Percentiles rank a stretch among this genome's conserved stretches.
These are phyloP conservation scores for Alcis repandata DNA, from an alignment of 2,888 invertebrate species.

Conservation along the genomic window DNA sequence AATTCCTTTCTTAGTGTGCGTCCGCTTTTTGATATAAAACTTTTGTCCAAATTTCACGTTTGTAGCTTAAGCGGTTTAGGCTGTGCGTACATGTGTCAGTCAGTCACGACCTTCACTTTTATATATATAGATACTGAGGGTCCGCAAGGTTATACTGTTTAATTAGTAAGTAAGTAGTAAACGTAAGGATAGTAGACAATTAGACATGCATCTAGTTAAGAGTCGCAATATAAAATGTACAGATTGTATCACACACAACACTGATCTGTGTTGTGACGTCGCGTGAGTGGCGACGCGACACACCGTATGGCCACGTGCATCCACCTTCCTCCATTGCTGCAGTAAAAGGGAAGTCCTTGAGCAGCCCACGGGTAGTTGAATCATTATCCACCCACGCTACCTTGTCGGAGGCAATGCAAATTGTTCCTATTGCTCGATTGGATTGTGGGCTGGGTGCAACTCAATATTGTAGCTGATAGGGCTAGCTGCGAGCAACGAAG, in stretches of 20 bases:
- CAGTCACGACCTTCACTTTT: no score
- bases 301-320: constrained; percentile 49
- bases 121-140: no score
- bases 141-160: no score
- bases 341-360: constrained; percentile 84
- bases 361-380: constrained; percentile 71
- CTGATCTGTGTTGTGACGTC: constrained; percentile 24
- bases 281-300: constrained; percentile 29
- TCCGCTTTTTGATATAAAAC: no score
- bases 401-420: constrained; percentile 52
- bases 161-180: no score
- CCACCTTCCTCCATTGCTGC: constrained; percentile 62
- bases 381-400: constrained; percentile 77
- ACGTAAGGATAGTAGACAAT: not conserved
- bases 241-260: not conserved
- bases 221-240: not conserved
- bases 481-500: constrained; percentile 9
- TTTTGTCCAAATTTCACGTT: no score
- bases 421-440: constrained; percentile 60
- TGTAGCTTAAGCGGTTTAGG: no score
- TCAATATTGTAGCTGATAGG: constrained; percentile 31
- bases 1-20: no score
- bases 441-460: constrained; percentile 48
- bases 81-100: no score
- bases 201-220: not conserved